Evolutionary conservation across 2,113 vertebrate species (phyloP).

Genomic region (Loxodonta africana): DNA sequence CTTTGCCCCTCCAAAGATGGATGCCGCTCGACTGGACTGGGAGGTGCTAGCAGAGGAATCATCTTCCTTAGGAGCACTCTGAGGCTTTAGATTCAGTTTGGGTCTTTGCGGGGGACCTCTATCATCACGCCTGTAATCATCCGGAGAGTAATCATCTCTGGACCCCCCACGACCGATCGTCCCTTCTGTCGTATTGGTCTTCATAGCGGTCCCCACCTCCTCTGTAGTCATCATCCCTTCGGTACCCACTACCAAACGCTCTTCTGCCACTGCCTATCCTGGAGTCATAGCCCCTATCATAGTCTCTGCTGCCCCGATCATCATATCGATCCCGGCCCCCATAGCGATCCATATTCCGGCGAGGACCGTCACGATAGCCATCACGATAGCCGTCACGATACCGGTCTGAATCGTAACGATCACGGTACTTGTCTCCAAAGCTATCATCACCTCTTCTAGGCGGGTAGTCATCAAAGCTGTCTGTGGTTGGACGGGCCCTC

Average conservation of each 20-base stretch:
- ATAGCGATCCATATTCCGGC: slow-evolving; percentile 93
- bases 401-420: slow-evolving; percentile 93
- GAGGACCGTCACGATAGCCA: slow-evolving; percentile 88
- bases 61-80: slow-evolving; percentile 94
- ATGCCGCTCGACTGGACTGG: slow-evolving; percentile 91
- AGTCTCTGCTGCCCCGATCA: slow-evolving; percentile 93
- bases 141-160: slow-evolving; percentile 88
- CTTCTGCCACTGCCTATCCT: slow-evolving; percentile 90
- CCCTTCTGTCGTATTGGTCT: slow-evolving; percentile 92
- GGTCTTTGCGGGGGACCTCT: slow-evolving; percentile 94
- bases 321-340: slow-evolving; percentile 91
- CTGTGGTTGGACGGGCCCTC: slow-evolving; percentile 93
- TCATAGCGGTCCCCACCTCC: slow-evolving; percentile 92
- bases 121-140: slow-evolving; percentile 89
- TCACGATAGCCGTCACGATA: slow-evolving; percentile 87
- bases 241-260: slow-evolving; percentile 95
- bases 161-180: slow-evolving; percentile 89
- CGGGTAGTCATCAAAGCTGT: slow-evolving; percentile 90
- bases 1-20: slow-evolving; percentile 96
- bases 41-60: slow-evolving; percentile 85
- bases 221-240: slow-evolving; percentile 94
- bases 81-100: slow-evolving; percentile 97
- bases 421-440: slow-evolving; percentile 94
- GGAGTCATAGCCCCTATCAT: slow-evolving; percentile 91
- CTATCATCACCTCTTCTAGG: slow-evolving; percentile 92